Evolutionary conservation across 2,888 invertebrate genomes (phyloP).

Genomic region (Acronicta alni): DNA sequence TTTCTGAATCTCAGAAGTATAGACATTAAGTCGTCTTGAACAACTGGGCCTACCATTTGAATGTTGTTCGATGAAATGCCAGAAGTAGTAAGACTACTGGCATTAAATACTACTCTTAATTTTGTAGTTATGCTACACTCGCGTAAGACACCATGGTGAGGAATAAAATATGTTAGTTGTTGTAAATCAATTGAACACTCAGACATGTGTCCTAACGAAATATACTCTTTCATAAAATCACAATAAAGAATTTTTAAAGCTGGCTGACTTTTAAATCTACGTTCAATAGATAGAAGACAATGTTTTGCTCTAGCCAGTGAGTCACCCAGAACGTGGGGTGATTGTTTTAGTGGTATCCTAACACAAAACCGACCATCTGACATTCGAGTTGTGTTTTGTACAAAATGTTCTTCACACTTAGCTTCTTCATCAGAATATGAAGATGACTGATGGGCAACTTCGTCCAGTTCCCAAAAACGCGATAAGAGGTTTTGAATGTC

Average conservation of each 20-base stretch:
- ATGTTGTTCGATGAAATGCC: neutral
- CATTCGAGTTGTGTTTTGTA: conserved; percentile 32
- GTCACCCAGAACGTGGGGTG: conserved; percentile 30
- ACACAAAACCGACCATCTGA: conserved; percentile 3
- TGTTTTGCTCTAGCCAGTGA: conserved; percentile 19
- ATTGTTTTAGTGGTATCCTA: conserved; percentile 8
- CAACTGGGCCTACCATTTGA: conserved; percentile 5
- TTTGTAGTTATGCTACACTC: conserved; percentile 14
- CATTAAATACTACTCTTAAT: neutral
- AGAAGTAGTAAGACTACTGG: conserved; percentile 2
- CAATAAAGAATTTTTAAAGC: conserved; percentile 1
- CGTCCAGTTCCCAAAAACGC: conserved; percentile 40
- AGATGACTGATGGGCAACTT: conserved; percentile 21
- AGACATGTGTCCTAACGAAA: conserved; percentile 9
- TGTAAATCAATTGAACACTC: conserved; percentile 4
- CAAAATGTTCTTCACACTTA: conserved; percentile 31
- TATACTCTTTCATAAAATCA: conserved; percentile 13
- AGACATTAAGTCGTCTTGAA: conserved; percentile 6
- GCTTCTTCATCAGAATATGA: conserved; percentile 32
- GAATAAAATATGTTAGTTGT: conserved; percentile 9
- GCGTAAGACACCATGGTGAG: conserved; percentile 15
- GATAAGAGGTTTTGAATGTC: conserved; percentile 14
- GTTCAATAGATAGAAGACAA: conserved; percentile 19
- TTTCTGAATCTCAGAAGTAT: conserved; percentile 1
- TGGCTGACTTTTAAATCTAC: conserved; percentile 6